Evolutionary conservation across 2,888 invertebrate genomes (phyloP).

Genomic region (Phyllotreta cruciferae): DNA sequence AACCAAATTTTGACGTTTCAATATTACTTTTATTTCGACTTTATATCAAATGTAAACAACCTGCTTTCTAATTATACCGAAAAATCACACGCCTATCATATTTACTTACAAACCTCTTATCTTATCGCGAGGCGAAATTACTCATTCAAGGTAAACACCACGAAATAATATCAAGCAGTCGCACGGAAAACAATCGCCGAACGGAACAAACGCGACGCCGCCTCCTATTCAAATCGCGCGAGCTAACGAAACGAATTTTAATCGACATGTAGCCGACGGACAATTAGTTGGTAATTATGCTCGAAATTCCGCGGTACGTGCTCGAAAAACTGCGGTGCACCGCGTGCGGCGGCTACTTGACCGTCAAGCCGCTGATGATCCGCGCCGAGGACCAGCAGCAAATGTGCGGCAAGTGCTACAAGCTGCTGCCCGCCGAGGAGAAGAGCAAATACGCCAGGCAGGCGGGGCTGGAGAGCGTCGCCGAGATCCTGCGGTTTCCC

Average conservation of each 20-base stretch:
- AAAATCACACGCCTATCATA: no score
- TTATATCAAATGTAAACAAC: no score
- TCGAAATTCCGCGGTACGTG: slow-evolving; percentile 45
- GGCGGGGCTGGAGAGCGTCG: slow-evolving; percentile 48
- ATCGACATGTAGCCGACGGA: neutral
- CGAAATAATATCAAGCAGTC: slow-evolving; percentile 5
- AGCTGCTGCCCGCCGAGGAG: slow-evolving; percentile 47
- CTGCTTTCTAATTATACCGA: no score
- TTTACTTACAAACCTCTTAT: neutral
- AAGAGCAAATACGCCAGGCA: slow-evolving; percentile 46
- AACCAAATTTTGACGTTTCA: no score
- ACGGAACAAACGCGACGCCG: slow-evolving; percentile 1
- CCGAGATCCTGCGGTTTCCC: slow-evolving; percentile 48
- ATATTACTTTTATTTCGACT: no score
- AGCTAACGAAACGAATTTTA: neutral
- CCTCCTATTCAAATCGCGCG: neutral
- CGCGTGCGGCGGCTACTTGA: slow-evolving; percentile 49
- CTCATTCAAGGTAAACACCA: slow-evolving; percentile 20
- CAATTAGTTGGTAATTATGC: slow-evolving; percentile 37
- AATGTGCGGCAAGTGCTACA: slow-evolving; percentile 52
- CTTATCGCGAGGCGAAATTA: slow-evolving; percentile 15
- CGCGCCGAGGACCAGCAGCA: slow-evolving; percentile 43
- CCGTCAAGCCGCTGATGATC: slow-evolving; percentile 45
- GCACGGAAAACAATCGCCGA: neutral
- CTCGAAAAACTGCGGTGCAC: slow-evolving; percentile 47